Percentiles rank a stretch among this genome's conserved stretches.
phyloP scores from a whole-genome alignment of 2,113 vertebrate species.

The Crotophaga sulcirostris region DNA sequence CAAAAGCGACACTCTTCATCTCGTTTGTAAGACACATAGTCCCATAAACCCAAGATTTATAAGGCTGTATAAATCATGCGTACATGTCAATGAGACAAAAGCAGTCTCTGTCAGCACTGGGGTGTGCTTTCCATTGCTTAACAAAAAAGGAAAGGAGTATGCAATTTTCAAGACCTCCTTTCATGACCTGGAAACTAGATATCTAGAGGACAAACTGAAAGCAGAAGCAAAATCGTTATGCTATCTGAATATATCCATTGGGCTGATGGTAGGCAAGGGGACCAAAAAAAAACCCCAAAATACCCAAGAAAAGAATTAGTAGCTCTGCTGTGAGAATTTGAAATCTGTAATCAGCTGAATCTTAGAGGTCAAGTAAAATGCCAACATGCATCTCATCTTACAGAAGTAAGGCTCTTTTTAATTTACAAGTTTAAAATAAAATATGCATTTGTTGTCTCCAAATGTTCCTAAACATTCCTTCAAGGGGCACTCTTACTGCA shows the following conservation, averaged over 20 bases:
- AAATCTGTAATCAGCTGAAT: not conserved
- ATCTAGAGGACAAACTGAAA: not conserved
- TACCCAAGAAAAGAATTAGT: not conserved
- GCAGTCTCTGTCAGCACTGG: not conserved
- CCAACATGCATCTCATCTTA: not conserved
- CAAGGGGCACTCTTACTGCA: not conserved
- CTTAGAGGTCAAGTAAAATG: not conserved
- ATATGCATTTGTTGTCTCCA: not conserved
- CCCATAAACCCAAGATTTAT: conserved; percentile 43
- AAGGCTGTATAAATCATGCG: conserved; percentile 36
- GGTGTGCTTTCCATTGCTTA: not conserved
- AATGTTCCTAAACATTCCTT: not conserved
- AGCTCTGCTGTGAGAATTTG: not conserved
- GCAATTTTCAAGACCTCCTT: not conserved
- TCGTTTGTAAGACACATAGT: conserved; percentile 7
- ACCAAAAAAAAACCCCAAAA: not conserved
- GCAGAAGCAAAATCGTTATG: not conserved
- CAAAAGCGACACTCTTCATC: not conserved
- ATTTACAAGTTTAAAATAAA: not conserved
- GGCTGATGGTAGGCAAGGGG: not conserved
- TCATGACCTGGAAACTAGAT: conserved; percentile 1
- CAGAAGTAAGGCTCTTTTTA: not conserved
- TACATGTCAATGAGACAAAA: not conserved
- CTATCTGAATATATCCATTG: not conserved
- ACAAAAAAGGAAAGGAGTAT: conserved; percentile 10